phyloP scores from a whole-genome alignment of 2,888 invertebrate species.

The Synanthedon myopaeformis region DNA sequence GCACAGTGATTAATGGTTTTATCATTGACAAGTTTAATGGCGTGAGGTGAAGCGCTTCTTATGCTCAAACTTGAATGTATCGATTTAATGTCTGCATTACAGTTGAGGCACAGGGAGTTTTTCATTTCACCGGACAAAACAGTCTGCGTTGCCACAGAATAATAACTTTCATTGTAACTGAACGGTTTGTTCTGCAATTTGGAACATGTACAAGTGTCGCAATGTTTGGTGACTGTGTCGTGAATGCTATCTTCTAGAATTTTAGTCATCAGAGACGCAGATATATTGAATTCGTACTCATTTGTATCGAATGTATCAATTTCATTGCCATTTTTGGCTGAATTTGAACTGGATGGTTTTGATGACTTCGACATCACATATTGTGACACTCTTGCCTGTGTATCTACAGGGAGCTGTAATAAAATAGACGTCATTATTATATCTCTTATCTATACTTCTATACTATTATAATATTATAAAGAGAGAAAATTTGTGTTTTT shows the following conservation, averaged over 20 bases:
- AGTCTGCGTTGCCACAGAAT: constrained; percentile 75
- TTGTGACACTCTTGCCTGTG: constrained; percentile 89
- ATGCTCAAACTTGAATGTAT: constrained; percentile 49
- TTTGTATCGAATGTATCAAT: constrained; percentile 67
- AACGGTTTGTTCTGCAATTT: constrained; percentile 65
- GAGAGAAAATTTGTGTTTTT: no score
- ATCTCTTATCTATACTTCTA: neutral
- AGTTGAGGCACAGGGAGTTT: constrained; percentile 70
- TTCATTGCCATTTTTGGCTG: constrained; percentile 45
- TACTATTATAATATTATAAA: neutral
- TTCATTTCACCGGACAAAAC: constrained; percentile 54
- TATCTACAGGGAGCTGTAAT: constrained; percentile 87
- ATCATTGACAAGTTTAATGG: constrained; percentile 41
- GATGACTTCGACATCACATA: constrained; percentile 76
- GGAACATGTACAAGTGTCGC: constrained; percentile 84
- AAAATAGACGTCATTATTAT: neutral
- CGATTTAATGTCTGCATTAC: constrained; percentile 70
- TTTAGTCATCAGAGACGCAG: constrained; percentile 92
- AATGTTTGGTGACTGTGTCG: constrained; percentile 84
- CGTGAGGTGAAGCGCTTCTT: constrained; percentile 48
- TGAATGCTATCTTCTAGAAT: constrained; percentile 89
- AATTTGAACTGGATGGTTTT: constrained; percentile 51
- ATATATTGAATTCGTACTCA: constrained; percentile 77
- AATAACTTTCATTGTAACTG: constrained; percentile 67
- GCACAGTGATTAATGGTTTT: constrained; percentile 27